These are phyloP conservation scores for Monochamus alternatus DNA, from an alignment of 2,888 invertebrate genomes.

Conservation along the genomic window DNA sequence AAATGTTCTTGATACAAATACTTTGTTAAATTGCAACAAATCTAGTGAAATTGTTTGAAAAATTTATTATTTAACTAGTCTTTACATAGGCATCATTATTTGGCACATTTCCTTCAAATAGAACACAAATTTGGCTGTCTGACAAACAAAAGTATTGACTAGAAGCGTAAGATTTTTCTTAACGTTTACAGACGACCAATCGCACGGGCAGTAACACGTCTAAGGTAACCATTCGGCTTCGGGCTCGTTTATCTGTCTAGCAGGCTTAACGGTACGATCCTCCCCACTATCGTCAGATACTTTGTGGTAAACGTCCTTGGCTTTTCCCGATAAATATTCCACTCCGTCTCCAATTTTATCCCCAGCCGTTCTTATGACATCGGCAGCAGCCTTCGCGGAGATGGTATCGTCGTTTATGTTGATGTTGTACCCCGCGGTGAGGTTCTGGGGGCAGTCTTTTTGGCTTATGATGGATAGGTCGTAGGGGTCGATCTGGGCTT, in stretches of 20 bases:
- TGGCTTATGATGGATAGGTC: conserved; percentile 84
- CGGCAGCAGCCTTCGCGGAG: conserved; percentile 81
- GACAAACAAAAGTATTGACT: neutral
- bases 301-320: conserved; percentile 81
- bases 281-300: conserved; percentile 66
- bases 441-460: conserved; percentile 78
- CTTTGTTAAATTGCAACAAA: too few species aligned
- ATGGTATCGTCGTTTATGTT: conserved; percentile 85
- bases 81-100: too few species aligned
- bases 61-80: too few species aligned
- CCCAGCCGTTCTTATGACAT: conserved; percentile 81
- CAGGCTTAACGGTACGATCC: conserved; percentile 62
- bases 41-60: too few species aligned
- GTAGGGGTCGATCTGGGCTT: conserved; percentile 83
- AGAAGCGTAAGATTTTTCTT: neutral
- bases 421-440: conserved; percentile 77
- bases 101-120: too few species aligned
- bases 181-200: neutral
- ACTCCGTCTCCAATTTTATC: conserved; percentile 79
- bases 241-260: conserved; percentile 61
- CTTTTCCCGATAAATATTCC: conserved; percentile 80
- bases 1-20: too few species aligned
- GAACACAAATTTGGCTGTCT: neutral
- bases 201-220: conserved; percentile 18
- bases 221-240: conserved; percentile 77